A percentile compares a stretch with the other conserved stretches of the same genome.
These are phyloP conservation scores for Lasioglossum calceatum DNA, from an alignment of 2,888 invertebrate species.

Conservation along the genomic window DNA sequence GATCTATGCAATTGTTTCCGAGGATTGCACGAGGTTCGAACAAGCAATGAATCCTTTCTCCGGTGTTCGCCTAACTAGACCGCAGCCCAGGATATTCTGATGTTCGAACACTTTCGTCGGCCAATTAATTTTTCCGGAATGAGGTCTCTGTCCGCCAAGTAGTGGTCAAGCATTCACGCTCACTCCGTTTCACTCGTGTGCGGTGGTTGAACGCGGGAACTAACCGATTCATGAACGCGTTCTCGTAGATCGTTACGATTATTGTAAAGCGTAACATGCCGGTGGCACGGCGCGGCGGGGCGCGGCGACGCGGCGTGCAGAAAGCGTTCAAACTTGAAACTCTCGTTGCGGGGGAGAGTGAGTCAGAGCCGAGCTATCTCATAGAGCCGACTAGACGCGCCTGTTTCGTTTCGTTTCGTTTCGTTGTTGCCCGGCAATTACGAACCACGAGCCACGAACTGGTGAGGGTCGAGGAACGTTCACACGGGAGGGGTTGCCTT, in stretches of 20 bases:
- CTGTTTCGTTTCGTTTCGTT: conserved; percentile 17
- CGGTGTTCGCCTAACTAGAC: not conserved
- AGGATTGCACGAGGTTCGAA: not conserved
- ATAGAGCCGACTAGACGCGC: conserved; percentile 50
- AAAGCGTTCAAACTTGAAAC: conserved; percentile 59
- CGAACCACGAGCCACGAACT: conserved; percentile 42
- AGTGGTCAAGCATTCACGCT: not conserved
- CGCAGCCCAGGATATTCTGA: not conserved
- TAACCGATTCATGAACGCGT: conserved; percentile 38
- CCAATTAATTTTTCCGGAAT: not conserved
- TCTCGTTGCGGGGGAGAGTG: conserved; percentile 59
- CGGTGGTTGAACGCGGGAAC: conserved; percentile 22
- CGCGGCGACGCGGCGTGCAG: conserved; percentile 27
- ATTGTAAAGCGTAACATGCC: conserved; percentile 36
- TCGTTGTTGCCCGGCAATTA: conserved; percentile 62
- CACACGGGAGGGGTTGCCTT: conserved; percentile 59
- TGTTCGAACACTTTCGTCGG: not conserved
- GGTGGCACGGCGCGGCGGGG: not conserved
- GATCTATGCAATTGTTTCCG: not conserved
- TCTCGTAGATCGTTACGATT: conserved; percentile 40
- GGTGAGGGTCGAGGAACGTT: conserved; percentile 51
- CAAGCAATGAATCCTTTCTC: not conserved
- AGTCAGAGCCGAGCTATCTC: conserved; percentile 57
- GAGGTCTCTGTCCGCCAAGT: not conserved
- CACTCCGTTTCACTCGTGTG: not conserved